Evolutionary conservation across 2,888 invertebrate species (phyloP).

Genomic region (Gasteruption jaculator): DNA sequence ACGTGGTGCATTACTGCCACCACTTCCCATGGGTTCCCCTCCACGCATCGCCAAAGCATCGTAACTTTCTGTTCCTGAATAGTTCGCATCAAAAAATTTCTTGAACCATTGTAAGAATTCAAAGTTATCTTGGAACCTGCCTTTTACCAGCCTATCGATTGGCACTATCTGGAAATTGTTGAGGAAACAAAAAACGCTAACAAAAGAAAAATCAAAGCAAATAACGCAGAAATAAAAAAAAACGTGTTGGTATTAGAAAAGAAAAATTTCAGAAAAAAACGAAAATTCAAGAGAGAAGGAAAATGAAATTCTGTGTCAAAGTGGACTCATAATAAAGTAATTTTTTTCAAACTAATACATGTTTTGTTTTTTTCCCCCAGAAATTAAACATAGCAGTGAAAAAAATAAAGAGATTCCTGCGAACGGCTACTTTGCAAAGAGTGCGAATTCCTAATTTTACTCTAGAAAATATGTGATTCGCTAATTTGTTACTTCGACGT

Average conservation of each 20-base stretch:
- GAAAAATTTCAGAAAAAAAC: conserved; percentile 11
- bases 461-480: no score
- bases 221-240: conserved; percentile 19
- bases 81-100: conserved; percentile 99
- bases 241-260: conserved; percentile 8
- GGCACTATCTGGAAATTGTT: conserved; percentile 74
- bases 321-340: no score
- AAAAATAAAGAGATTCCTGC: no score
- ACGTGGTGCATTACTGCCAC: conserved; percentile 61
- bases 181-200: conserved; percentile 29
- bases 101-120: conserved; percentile 99
- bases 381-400: no score
- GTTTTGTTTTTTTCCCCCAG: no score
- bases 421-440: no score
- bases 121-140: conserved; percentile 99
- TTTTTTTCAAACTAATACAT: no score
- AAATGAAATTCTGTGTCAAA: no score
- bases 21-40: conserved; percentile 80
- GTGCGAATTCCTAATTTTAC: no score
- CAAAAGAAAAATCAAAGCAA: conserved; percentile 31
- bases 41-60: conserved; percentile 84
- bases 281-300: conserved; percentile 29
- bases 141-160: conserved; percentile 93
- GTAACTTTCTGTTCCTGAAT: conserved; percentile 84
- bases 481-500: no score